These are phyloP conservation scores for Leucoma salicis DNA, from an alignment of 2,888 invertebrate species.

Conservation along the genomic window DNA sequence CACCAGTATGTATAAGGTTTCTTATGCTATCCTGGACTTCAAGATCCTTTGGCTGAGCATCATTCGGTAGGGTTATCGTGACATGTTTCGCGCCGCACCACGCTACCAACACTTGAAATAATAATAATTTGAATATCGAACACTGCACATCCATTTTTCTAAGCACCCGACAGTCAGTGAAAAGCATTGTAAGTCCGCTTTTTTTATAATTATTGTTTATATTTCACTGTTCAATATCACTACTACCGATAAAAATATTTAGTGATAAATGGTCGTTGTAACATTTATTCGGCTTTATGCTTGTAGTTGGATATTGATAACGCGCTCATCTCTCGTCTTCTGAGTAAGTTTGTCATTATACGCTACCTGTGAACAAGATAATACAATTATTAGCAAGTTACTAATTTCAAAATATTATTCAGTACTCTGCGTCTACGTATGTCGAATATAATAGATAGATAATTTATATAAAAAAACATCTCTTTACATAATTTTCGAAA, in stretches of 20 bases:
- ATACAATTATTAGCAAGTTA: constrained; percentile 14
- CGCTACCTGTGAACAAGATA: constrained; percentile 64
- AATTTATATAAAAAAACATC: no score
- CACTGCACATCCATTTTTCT: constrained; percentile 72
- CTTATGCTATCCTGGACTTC: constrained; percentile 67
- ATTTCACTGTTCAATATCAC: constrained; percentile 30
- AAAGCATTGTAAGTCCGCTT: constrained; percentile 54
- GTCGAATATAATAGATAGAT: no score
- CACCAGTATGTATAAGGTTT: constrained; percentile 70
- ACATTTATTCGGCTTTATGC: constrained; percentile 59
- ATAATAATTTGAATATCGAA: constrained; percentile 67
- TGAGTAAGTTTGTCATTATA: constrained; percentile 68
- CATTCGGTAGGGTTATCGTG: constrained; percentile 45
- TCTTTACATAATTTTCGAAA: not conserved
- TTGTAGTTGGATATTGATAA: constrained; percentile 71
- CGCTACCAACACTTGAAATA: constrained; percentile 69
- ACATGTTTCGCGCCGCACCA: constrained; percentile 70
- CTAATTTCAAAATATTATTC: constrained; percentile 4
- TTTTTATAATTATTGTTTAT: constrained; percentile 25
- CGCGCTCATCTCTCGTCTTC: constrained; percentile 55
- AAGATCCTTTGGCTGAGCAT: constrained; percentile 39
- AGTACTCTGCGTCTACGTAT: no score
- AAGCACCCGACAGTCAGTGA: constrained; percentile 55
- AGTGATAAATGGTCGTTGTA: constrained; percentile 22
- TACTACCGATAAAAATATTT: constrained; percentile 31